These are phyloP conservation scores for Eleutherodactylus coqui DNA, from an alignment of 2,797 vertebrate species.

Conservation along the genomic window DNA sequence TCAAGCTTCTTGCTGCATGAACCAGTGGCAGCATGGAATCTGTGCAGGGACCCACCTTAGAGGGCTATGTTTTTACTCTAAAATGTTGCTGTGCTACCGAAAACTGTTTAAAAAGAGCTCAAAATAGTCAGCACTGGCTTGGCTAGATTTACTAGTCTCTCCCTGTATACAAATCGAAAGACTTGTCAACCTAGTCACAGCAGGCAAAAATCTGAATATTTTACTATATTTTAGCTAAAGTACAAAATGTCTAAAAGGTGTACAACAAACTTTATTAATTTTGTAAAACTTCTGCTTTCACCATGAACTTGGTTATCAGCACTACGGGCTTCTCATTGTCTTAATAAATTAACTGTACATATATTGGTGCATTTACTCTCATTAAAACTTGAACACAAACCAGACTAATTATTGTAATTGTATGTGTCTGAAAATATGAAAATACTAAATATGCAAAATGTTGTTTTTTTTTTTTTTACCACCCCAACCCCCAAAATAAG, in stretches of 20 bases:
- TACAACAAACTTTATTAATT: background rate
- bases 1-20: no score
- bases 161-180: no score
- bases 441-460: background rate
- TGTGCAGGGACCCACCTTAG: no score
- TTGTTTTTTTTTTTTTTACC: background rate
- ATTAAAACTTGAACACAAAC: background rate
- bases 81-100: no score
- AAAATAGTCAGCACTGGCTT: no score
- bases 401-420: background rate
- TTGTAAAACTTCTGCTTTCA: background rate
- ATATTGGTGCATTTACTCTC: no score
- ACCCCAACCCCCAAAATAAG: no score
- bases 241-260: background rate
- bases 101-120: no score
- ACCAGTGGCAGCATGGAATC: no score
- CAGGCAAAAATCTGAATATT: conserved; percentile 16
- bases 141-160: no score
- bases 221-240: conserved; percentile 48
- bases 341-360: no score
- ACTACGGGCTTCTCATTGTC: background rate
- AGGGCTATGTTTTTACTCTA: background rate
- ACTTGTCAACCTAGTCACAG: no score
- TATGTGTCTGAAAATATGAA: conserved; percentile 44
- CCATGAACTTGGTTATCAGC: background rate